phyloP scores from a whole-genome alignment of 2,113 vertebrate genomes.

The Stomatorhinus ivindoensis region DNA sequence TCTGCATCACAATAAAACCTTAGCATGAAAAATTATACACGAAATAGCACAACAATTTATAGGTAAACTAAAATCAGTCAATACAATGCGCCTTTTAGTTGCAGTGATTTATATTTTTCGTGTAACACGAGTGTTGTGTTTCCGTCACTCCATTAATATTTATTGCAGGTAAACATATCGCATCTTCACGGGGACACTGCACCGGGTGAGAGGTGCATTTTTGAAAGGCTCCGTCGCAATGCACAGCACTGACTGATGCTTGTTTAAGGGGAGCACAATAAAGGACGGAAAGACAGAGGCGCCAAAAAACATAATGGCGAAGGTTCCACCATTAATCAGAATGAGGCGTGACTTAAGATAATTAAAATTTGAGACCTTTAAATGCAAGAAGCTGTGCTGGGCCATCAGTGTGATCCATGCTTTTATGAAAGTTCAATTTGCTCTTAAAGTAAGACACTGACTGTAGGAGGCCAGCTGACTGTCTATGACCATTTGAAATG shows the following conservation, averaged over 20 bases:
- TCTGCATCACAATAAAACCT: background rate
- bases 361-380: constrained; percentile 27
- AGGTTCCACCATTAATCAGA: constrained; percentile 45
- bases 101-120: background rate
- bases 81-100: background rate
- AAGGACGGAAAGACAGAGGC: constrained; percentile 40
- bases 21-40: background rate
- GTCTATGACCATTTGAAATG: background rate
- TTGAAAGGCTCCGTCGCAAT: background rate
- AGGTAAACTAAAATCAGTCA: background rate
- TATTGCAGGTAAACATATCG: constrained; percentile 11
- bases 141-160: constrained; percentile 28
- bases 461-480: background rate
- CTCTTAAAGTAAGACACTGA: background rate
- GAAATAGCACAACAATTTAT: background rate
- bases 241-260: constrained; percentile 33
- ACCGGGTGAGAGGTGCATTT: background rate
- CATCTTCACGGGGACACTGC: background rate
- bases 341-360: constrained; percentile 34
- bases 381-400: background rate
- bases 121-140: constrained; percentile 14
- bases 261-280: constrained; percentile 38
- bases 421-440: background rate
- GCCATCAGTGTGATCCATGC: background rate
- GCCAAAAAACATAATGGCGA: constrained; percentile 34